Base-by-base conservation (phyloP, 2,888 invertebrate genomes). In the Apotomis turbidana region DNA sequence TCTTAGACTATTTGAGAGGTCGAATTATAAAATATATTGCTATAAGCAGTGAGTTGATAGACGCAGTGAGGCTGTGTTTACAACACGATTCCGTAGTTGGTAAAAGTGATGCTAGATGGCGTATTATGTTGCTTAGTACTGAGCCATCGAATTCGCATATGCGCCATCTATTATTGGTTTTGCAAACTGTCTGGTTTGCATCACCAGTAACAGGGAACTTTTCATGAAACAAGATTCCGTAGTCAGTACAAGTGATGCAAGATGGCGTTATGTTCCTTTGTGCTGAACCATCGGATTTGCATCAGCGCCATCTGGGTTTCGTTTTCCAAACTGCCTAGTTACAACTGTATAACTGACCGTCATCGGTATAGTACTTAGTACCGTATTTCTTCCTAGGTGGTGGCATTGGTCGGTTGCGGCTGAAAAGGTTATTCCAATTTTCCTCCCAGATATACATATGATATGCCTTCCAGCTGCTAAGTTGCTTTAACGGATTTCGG, bases 141-240 rank as follows among this genome's bases (percentile, higher is more conserved):
- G 49, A 15, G 46, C 44, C 9, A 1, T n/a, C 57, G 9, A 12
- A 12, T 52, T 52, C 4, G 10, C n/a, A 27, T 12, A 4, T 27
- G 55, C 57, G 69, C 62, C 49, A 62, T 62, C 69, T 69, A 38
- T 70, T 12, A 38, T 15, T 38, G 15, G 49, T 41, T 62, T 62
- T 49, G 38, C 49, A 54, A 62, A 62, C 44, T 27, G 55, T 8
- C 12, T 55, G 44, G 15, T 27, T 44, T 55, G n/a, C 41, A 15
- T 13, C 8, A n/a, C 46, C 8, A n/a, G 9, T 27, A 6, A 49
- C 46, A 12, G 8, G 6, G 38, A 38, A 13, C 49, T 12, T 12
- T 5, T 6, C 10, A 15, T 61, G 2, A 27, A 41, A 41, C 6
- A 5, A 5, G 41, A 6, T 6, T 41, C 6, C 41, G 41, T 54